Conservation (phyloP, 2,113 vertebrate species). For the Empidonax alnorum region DNA sequence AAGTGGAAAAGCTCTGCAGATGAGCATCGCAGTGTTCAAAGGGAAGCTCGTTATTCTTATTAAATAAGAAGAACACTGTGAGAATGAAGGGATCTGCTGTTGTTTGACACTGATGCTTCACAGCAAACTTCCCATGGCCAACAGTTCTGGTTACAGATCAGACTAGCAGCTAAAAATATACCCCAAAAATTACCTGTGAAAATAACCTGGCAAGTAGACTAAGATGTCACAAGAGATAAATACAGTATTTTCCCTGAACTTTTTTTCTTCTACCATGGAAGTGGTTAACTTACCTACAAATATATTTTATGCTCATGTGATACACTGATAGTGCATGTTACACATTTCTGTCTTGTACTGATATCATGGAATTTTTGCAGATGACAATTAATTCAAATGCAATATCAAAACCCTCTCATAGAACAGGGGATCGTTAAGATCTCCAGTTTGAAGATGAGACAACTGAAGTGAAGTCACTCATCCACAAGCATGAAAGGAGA, state of each 20-base stretch:
- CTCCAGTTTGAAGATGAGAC: not conserved
- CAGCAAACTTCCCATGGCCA: not conserved
- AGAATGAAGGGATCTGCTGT: not conserved
- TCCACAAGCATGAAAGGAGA: not conserved
- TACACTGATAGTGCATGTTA: not conserved
- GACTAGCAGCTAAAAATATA: not conserved
- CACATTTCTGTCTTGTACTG: too few species aligned
- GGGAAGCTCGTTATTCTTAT: not conserved
- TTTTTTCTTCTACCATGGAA: not conserved
- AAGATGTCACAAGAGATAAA: not conserved
- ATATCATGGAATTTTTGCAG: not conserved
- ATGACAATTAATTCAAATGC: not conserved
- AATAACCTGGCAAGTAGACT: not conserved
- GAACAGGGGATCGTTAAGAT: not conserved
- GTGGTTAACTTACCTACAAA: not conserved
- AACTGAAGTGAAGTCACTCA: not conserved
- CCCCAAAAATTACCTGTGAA: not conserved
- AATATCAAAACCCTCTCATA: not conserved
- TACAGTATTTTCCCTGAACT: not conserved
- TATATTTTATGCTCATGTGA: not conserved
- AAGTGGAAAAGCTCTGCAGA: not conserved
- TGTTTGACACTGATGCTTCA: not conserved
- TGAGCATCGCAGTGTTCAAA: rapidly evolving
- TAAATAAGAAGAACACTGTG: not conserved
- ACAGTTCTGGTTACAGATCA: not conserved